Percentiles rank a stretch among this genome's conserved stretches.
These are phyloP conservation scores for Phyllostomus hastatus DNA, from an alignment of 2,113 vertebrate genomes.

Conservation along the genomic window DNA sequence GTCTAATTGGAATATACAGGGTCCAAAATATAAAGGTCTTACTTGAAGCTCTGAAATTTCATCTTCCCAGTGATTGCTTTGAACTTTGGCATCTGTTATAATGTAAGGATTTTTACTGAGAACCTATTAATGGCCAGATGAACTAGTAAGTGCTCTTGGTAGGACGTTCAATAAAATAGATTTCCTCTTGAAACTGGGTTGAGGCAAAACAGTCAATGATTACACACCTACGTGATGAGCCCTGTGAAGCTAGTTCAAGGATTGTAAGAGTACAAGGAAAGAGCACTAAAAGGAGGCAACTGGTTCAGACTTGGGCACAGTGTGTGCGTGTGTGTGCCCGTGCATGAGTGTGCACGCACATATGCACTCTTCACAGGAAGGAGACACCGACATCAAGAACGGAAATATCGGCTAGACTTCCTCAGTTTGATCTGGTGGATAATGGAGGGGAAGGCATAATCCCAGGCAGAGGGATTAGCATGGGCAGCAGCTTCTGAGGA, in stretches of 20 bases:
- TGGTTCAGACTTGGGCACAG: background rate
- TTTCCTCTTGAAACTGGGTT: background rate
- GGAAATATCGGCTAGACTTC: background rate
- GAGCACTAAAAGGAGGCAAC: background rate
- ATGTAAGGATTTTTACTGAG: background rate
- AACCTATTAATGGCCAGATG: background rate
- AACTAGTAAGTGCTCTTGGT: background rate
- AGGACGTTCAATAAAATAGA: background rate
- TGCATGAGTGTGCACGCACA: fast-evolving
- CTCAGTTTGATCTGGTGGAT: background rate
- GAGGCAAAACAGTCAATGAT: background rate
- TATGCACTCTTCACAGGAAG: background rate
- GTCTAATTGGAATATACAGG: background rate
- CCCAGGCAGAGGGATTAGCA: background rate
- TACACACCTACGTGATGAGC: background rate
- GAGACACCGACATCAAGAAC: background rate
- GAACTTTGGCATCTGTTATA: background rate
- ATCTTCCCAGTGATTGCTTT: background rate
- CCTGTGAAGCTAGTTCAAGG: background rate
- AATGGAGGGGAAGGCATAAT: background rate
- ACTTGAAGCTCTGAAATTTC: background rate
- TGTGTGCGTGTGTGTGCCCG: background rate
- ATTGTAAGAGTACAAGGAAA: background rate
- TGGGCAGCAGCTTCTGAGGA: background rate
- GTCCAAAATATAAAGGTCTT: background rate